Evolutionary conservation across 1,140 invertebrate genomes (phyloP).

Genomic region (Akabosia matsudoensis): DNA sequence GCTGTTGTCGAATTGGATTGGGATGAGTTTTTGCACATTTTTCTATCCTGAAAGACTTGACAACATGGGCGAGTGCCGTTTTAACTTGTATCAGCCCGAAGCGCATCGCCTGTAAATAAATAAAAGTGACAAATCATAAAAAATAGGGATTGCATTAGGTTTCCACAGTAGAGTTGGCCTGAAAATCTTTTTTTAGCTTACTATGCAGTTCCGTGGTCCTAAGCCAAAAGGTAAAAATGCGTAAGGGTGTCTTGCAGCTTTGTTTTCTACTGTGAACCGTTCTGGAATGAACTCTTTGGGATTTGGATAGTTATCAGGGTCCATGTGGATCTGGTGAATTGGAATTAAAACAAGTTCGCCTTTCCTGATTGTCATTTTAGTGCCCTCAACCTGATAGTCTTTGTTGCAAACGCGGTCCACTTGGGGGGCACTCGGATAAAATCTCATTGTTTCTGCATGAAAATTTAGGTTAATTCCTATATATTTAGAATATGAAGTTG

Average conservation of each 20-base stretch:
- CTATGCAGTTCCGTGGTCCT: slow-evolving; percentile 16
- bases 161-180: neutral
- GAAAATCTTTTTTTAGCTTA: neutral
- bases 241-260: neutral
- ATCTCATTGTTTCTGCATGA: slow-evolving; percentile 30
- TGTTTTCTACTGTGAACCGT: neutral
- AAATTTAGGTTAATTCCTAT: neutral
- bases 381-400: slow-evolving; percentile 37
- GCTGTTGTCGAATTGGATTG: neutral
- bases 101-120: neutral
- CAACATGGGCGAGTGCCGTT: neutral
- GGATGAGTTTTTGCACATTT: neutral
- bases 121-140: neutral
- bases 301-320: slow-evolving; percentile 41
- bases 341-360: slow-evolving; percentile 15
- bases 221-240: neutral
- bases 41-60: neutral
- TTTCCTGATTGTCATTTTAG: slow-evolving; percentile 17
- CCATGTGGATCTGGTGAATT: neutral
- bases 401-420: slow-evolving; percentile 18
- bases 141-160: neutral
- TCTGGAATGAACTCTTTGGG: neutral
- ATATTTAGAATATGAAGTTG: neutral
- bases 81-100: neutral
- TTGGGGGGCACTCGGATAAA: slow-evolving; percentile 3